Percentiles rank a stretch among this genome's conserved stretches.
Evolutionary conservation across 2,888 invertebrate species (phyloP).

Genomic region (Macaria liturata): DNA sequence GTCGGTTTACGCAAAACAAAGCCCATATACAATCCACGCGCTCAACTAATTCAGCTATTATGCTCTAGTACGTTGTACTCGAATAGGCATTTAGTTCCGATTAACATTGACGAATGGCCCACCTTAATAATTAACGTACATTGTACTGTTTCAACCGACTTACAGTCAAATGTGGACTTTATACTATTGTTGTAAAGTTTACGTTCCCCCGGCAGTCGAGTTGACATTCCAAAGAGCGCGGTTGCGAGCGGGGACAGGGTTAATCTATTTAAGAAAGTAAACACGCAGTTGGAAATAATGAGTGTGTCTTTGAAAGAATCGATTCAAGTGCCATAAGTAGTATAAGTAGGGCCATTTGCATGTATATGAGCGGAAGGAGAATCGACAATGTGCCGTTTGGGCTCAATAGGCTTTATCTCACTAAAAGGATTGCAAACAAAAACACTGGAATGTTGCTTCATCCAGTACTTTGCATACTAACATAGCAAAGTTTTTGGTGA

Average conservation of each 20-base stretch:
- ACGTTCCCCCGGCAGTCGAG: conserved; percentile 15
- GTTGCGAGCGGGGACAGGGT: conserved; percentile 41
- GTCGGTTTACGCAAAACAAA: conserved; percentile 17
- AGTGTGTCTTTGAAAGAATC: conserved; percentile 20
- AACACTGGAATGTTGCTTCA: no score
- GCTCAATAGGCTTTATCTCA: no score
- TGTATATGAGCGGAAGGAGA: conserved; percentile 12
- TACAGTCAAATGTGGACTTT: conserved; percentile 22
- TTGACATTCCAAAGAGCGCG: conserved; percentile 34
- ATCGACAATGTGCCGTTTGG: conserved; percentile 6
- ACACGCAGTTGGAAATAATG: conserved; percentile 27
- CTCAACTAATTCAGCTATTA: conserved; percentile 25
- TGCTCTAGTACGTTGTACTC: conserved; percentile 25
- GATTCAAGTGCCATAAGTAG: conserved; percentile 18
- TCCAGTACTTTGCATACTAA: no score
- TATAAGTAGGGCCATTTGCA: conserved; percentile 22
- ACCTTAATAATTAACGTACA: conserved; percentile 46
- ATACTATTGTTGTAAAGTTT: conserved; percentile 15
- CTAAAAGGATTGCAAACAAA: no score
- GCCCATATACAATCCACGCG: conserved; percentile 18
- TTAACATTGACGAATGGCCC: conserved; percentile 47
- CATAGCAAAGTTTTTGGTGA: no score
- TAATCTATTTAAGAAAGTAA: conserved; percentile 46
- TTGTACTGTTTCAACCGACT: conserved; percentile 18
- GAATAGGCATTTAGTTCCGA: conserved; percentile 44